These are phyloP conservation scores for Amazona guildingii DNA, from an alignment of 2,113 vertebrate genomes.

Conservation along the genomic window DNA sequence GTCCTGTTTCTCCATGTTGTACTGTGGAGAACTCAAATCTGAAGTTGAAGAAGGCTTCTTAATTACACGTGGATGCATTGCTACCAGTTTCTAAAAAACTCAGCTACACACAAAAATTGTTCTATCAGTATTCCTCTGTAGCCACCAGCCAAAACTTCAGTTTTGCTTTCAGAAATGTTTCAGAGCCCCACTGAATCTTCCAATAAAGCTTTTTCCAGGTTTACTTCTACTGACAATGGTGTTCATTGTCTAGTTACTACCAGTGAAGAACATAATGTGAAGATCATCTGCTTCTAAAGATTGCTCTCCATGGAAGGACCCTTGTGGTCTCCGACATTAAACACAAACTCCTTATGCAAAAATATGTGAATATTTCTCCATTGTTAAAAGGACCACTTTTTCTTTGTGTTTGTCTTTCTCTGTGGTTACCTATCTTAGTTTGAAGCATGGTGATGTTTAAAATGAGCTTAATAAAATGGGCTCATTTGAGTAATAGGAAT, in stretches of 20 bases:
- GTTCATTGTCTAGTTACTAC: not conserved
- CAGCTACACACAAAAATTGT: not conserved
- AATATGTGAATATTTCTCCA: not conserved
- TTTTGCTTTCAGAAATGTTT: not conserved
- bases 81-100: not conserved
- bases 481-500: not conserved
- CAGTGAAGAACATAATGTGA: not conserved
- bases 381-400: not conserved
- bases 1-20: not conserved
- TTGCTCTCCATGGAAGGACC: not conserved
- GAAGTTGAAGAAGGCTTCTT: not conserved
- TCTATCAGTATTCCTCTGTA: not conserved
- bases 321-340: not conserved
- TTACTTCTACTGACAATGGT: not conserved
- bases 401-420: not conserved
- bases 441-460: not conserved
- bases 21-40: not conserved
- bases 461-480: not conserved
- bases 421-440: not conserved
- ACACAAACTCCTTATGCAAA: not conserved
- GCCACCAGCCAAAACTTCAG: not conserved
- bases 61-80: not conserved
- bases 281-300: not conserved
- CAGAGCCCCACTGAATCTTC: not conserved
- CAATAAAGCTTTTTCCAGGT: not conserved